Conservation (phyloP, 1,140 invertebrate species). For the Andricus grossulariae region DNA sequence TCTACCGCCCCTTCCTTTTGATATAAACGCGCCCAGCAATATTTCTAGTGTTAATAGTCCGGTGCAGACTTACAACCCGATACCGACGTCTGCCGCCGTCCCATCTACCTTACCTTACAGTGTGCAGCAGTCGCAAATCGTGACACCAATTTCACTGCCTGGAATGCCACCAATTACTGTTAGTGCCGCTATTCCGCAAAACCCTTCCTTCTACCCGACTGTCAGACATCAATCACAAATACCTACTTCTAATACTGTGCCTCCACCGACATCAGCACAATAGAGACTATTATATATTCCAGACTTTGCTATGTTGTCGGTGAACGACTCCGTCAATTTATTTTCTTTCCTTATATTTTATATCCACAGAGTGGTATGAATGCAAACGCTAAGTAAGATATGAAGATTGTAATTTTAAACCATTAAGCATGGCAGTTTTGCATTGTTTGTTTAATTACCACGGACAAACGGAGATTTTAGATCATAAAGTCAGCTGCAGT, state of each 20-base stretch:
- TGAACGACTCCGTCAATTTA: background rate
- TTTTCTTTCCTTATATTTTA: conserved; percentile 15
- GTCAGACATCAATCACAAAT: conserved; percentile 60
- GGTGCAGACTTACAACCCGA: conserved; percentile 49
- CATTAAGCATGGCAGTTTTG: conserved; percentile 11
- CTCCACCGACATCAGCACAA: conserved; percentile 52
- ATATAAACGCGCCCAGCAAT: conserved; percentile 42
- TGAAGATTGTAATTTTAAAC: conserved; percentile 32
- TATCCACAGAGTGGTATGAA: conserved; percentile 12
- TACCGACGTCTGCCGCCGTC: conserved; percentile 39
- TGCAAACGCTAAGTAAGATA: conserved; percentile 27
- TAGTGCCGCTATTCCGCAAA: conserved; percentile 81
- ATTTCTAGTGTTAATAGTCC: conserved; percentile 6
- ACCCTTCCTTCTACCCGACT: conserved; percentile 61
- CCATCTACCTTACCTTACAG: conserved; percentile 47
- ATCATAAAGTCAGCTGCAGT: too few relatives aligned
- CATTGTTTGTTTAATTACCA: background rate
- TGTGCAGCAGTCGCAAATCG: conserved; percentile 64
- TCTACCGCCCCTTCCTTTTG: conserved; percentile 57
- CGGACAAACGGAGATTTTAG: too few relatives aligned
- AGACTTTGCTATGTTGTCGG: background rate
- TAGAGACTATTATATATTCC: conserved; percentile 46
- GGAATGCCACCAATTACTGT: conserved; percentile 90
- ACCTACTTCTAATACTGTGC: conserved; percentile 32
- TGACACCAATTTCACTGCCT: conserved; percentile 84